Percentiles rank a stretch among this genome's conserved stretches.
These are phyloP conservation scores for Tachuris rubrigastra DNA, from an alignment of 2,113 vertebrate genomes.

Conservation along the genomic window DNA sequence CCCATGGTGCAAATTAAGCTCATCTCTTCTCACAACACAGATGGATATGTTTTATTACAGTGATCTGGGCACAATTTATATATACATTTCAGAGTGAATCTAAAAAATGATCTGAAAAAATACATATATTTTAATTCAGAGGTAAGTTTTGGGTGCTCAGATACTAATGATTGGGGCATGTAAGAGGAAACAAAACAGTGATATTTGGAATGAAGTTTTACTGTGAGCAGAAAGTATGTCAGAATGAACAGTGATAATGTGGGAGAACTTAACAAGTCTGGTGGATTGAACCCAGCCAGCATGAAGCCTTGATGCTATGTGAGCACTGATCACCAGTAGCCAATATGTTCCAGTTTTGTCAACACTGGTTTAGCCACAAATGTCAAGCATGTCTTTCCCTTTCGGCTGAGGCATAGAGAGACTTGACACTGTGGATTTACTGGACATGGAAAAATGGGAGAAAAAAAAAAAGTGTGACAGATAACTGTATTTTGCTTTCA, in stretches of 20 bases:
- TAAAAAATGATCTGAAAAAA: neutral
- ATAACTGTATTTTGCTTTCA: neutral
- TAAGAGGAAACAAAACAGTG: neutral
- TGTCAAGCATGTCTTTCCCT: neutral
- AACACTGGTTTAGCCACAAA: too few species aligned
- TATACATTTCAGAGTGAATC: neutral
- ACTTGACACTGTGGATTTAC: neutral
- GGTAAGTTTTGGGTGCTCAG: neutral
- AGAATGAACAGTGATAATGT: neutral
- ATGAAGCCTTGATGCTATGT: rapidly evolving
- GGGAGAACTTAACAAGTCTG: neutral
- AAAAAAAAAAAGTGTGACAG: neutral
- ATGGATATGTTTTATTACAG: neutral
- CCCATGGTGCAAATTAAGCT: neutral
- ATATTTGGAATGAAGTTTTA: neutral
- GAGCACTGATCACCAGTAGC: neutral
- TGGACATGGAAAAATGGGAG: neutral
- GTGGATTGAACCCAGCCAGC: too few species aligned
- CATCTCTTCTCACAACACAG: neutral
- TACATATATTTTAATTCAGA: neutral
- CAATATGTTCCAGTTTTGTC: neutral
- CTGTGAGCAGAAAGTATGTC: neutral
- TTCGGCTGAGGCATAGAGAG: neutral
- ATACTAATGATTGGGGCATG: rapidly evolving
- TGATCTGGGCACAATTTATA: neutral